phyloP scores from a whole-genome alignment of 1,140 invertebrate genomes.

The Drosophila athabasca region DNA sequence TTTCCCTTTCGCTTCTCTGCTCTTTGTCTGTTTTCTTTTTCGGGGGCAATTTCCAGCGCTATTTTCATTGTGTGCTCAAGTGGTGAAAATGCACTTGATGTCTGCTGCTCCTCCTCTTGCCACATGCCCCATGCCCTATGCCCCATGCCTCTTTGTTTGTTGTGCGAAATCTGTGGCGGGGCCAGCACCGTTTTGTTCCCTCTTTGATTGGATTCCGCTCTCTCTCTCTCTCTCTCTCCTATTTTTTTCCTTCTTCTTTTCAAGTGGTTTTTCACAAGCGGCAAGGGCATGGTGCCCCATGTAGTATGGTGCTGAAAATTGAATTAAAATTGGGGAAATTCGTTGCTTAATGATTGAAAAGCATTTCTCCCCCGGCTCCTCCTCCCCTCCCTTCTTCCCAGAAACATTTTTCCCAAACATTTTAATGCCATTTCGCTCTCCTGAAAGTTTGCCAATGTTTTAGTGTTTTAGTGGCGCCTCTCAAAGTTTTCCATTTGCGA shows the following conservation, averaged over 20 bases:
- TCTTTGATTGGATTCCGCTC: conserved; percentile 62
- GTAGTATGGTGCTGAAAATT: conserved; percentile 51
- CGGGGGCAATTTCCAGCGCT: conserved; percentile 7
- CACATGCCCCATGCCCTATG: not conserved
- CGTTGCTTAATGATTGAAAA: conserved; percentile 24
- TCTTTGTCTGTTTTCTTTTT: conserved; percentile 13
- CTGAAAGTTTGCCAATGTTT: conserved; percentile 39
- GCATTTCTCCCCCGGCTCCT: too few species aligned
- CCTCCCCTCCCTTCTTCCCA: too few species aligned
- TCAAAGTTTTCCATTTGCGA: conserved; percentile 28
- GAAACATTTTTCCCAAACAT: conserved; percentile 14
- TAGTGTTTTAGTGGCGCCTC: conserved; percentile 31
- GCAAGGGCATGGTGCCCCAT: conserved; percentile 14
- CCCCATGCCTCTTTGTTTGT: conserved; percentile 5
- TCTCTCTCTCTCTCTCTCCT: not conserved
- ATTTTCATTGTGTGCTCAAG: conserved; percentile 59
- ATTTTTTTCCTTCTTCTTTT: conserved; percentile 21
- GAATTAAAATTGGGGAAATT: conserved; percentile 57
- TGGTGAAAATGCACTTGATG: conserved; percentile 37
- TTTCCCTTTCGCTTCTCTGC: not conserved
- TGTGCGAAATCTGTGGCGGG: not conserved
- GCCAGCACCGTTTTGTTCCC: conserved; percentile 16
- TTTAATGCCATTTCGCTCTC: conserved; percentile 16
- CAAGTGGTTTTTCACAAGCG: conserved; percentile 20
- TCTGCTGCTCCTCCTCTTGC: conserved; percentile 8